These are phyloP conservation scores for Nomada lathburiana DNA, from an alignment of 2,888 invertebrate species.

Conservation along the genomic window DNA sequence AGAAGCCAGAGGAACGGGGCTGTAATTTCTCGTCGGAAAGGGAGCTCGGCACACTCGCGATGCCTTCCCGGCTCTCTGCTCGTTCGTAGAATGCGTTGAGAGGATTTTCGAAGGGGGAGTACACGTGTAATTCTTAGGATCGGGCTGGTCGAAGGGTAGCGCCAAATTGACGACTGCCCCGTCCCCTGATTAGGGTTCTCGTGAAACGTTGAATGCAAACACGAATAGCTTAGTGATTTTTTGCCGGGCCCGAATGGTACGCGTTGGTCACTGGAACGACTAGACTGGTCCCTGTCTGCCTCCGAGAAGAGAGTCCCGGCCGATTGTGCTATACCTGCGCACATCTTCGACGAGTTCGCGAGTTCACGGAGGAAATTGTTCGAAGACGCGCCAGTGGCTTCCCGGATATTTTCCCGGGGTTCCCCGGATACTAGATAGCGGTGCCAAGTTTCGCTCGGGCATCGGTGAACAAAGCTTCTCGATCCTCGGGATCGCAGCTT, in stretches of 20 bases:
- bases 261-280: neutral
- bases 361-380: neutral
- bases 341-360: neutral
- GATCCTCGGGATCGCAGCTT: neutral
- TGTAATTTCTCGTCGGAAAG: constrained; percentile 57
- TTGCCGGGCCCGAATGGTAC: neutral
- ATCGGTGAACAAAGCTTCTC: constrained; percentile 18
- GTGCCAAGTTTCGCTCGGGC: constrained; percentile 11
- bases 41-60: constrained; percentile 28
- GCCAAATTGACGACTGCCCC: constrained; percentile 30
- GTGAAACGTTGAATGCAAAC: constrained; percentile 1
- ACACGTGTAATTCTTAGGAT: constrained; percentile 32
- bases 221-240: neutral
- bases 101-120: constrained; percentile 33
- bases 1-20: constrained; percentile 55
- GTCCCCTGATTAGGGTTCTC: constrained; percentile 32
- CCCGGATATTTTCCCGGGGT: neutral
- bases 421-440: neutral
- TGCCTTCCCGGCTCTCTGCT: neutral
- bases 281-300: neutral
- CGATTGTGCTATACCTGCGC: too few relatives aligned
- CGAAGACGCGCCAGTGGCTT: neutral
- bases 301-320: too few relatives aligned
- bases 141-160: constrained; percentile 11
- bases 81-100: constrained; percentile 46